A percentile compares a stretch with the other conserved stretches of the same genome.
Evolutionary conservation across 2,113 vertebrate genomes (phyloP).

Genomic region (Craseonycteris thonglongyai): DNA sequence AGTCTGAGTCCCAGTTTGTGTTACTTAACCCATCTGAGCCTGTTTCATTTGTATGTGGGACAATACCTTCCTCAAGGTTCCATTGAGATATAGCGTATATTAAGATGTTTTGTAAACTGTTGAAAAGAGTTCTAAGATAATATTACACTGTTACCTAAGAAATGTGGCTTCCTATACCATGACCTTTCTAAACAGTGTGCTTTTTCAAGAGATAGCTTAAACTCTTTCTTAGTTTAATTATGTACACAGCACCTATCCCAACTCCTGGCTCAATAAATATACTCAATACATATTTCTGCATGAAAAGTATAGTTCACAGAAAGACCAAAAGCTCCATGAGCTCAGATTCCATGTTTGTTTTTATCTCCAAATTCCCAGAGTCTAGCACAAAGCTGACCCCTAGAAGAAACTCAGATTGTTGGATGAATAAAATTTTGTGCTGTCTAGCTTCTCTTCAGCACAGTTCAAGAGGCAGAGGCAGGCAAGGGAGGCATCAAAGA

Average conservation of each 20-base stretch:
- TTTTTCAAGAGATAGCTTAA: constrained; percentile 2
- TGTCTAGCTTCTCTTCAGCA: background rate
- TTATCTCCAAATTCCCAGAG: constrained; percentile 3
- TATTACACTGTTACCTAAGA: background rate
- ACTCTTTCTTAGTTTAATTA: background rate
- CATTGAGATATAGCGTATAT: background rate
- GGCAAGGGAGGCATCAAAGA: background rate
- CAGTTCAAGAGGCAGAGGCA: background rate
- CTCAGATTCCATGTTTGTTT: background rate
- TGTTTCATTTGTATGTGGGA: constrained; percentile 17
- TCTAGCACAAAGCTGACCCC: background rate
- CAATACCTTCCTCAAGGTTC: background rate
- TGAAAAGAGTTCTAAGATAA: background rate
- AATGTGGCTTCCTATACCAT: background rate
- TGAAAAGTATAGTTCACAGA: background rate
- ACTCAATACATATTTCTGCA: background rate
- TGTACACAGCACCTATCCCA: background rate
- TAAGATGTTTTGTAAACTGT: constrained; percentile 14
- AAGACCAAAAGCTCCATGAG: background rate
- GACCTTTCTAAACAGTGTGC: background rate
- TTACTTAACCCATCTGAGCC: background rate
- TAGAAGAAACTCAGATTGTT: background rate
- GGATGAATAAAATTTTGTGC: background rate
- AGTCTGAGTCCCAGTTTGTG: background rate
- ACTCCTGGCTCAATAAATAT: background rate